phyloP scores from a whole-genome alignment of 2,797 vertebrate genomes.

The Eulemur coronatus region DNA sequence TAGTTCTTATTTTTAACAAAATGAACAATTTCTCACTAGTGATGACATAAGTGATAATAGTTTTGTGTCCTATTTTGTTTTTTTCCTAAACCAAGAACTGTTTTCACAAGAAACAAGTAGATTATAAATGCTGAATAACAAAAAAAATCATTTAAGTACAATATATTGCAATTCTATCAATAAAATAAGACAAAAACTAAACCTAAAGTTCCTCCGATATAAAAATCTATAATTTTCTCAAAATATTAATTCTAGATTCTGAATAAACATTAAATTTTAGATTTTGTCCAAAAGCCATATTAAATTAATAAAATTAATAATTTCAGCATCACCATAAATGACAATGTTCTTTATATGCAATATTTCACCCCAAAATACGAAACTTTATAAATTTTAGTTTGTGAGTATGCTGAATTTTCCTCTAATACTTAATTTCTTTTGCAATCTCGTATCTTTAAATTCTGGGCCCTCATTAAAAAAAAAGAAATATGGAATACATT shows the following conservation, averaged over 20 bases:
- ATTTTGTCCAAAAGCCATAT: not conserved
- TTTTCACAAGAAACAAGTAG: slow-evolving; percentile 62
- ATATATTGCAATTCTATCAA: slow-evolving; percentile 60
- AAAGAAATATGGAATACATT: not conserved
- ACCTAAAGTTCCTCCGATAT: slow-evolving; percentile 38
- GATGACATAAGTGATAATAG: not conserved
- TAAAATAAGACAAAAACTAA: slow-evolving; percentile 52
- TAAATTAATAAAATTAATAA: slow-evolving; percentile 59
- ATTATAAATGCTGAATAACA: slow-evolving; percentile 60
- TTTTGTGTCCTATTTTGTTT: not conserved
- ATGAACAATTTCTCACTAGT: slow-evolving; percentile 76
- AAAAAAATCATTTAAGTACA: slow-evolving; percentile 66
- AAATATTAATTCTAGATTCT: slow-evolving; percentile 50
- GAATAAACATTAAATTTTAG: slow-evolving; percentile 42
- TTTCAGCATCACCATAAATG: slow-evolving; percentile 10
- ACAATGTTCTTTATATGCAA: not conserved
- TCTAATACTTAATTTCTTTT: not conserved
- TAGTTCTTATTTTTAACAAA: slow-evolving; percentile 65
- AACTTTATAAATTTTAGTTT: not conserved
- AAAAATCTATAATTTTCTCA: slow-evolving; percentile 35
- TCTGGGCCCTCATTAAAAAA: not conserved
- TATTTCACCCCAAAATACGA: slow-evolving; percentile 7
- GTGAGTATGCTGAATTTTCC: not conserved
- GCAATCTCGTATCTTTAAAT: not conserved
- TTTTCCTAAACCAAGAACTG: slow-evolving; percentile 37